Evolutionary conservation across 2,797 vertebrate species (phyloP), one percentile per base, ranked within the genome.

Genomic region (Amphiprion clarkii): DNA sequence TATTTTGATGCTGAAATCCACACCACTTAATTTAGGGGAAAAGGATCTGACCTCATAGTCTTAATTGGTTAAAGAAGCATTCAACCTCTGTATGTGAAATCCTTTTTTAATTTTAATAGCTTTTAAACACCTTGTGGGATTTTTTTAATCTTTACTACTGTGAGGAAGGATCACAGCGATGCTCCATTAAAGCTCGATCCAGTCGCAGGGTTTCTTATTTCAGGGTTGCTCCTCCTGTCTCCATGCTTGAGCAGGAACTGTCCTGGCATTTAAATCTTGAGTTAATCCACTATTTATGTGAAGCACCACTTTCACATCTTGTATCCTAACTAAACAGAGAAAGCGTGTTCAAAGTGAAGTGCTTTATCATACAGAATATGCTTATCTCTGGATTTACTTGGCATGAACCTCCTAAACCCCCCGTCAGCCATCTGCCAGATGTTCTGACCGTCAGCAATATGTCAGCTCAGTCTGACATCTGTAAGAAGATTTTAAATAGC

Each of bases 341-440:
- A 75, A 67, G 65, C 71, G 40, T 60, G 39, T 68, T 81, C 52
- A 67, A 69, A 74, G 69, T 27, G n/a, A 54, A 39, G 57, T 55
- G 57, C 75, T 68, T 74, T 68, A 60, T 76, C 54, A 62, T 29
- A 48, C n/a, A 39, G 19, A 74, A 62, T 82, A 73, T 83, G 64
- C 52, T 72, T 57, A 78, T 84, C 56, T 76, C 23, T 80, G 74
- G 78, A 77, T 87, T 82, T 88, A 62, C 58, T 71, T 56, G 42
- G 76, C 23, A 71, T 90, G 73, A 81, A 72, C 67, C 54, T 71
- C 69, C 17, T 82, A 66, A 79, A 59, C 72, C 79, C 65, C 27
- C 52, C 42, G 56, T 76, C 63, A 74, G 73, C 76, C 74, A 86
- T 82, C 84, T 86, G 77, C 61, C 69, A 72, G 58, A 86, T 83